Percentiles rank a stretch among this genome's conserved stretches.
Evolutionary conservation across 2,888 invertebrate genomes (phyloP).

Genomic region (Standfussiana lucernea): DNA sequence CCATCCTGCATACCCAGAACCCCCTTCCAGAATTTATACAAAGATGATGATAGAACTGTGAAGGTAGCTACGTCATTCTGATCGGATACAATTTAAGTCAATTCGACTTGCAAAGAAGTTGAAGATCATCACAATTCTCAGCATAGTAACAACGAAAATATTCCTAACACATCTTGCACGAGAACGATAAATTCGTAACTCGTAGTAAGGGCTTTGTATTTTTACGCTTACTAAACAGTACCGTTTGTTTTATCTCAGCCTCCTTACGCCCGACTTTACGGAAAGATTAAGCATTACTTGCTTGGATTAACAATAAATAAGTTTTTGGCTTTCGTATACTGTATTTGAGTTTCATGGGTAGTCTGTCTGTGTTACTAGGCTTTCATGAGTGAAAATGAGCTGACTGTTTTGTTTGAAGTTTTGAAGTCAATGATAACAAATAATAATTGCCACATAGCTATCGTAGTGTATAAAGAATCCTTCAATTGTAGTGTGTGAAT

Average conservation of each 20-base stretch:
- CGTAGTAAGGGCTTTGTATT: constrained; percentile 43
- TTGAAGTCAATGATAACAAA: background rate
- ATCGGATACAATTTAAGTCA: background rate
- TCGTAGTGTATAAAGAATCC: too few species aligned
- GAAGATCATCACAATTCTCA: background rate
- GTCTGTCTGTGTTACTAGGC: background rate
- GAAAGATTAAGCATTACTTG: constrained; percentile 65
- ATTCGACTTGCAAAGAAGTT: background rate
- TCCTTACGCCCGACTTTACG: constrained; percentile 62
- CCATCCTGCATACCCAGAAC: background rate
- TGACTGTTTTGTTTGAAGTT: background rate
- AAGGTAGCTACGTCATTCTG: background rate
- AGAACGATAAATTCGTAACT: constrained; percentile 28
- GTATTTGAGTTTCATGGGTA: constrained; percentile 18
- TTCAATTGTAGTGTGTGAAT: too few species aligned
- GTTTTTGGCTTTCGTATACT: constrained; percentile 46
- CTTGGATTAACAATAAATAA: constrained; percentile 65
- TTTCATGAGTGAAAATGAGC: background rate
- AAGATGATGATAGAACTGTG: background rate
- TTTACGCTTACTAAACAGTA: constrained; percentile 64
- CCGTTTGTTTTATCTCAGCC: constrained; percentile 60
- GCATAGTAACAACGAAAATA: background rate
- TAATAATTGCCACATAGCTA: too few species aligned
- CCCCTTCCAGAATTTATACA: background rate
- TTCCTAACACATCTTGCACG: background rate